phyloP scores from a whole-genome alignment of 2,888 invertebrate genomes.

The Microplitis deprimator region DNA sequence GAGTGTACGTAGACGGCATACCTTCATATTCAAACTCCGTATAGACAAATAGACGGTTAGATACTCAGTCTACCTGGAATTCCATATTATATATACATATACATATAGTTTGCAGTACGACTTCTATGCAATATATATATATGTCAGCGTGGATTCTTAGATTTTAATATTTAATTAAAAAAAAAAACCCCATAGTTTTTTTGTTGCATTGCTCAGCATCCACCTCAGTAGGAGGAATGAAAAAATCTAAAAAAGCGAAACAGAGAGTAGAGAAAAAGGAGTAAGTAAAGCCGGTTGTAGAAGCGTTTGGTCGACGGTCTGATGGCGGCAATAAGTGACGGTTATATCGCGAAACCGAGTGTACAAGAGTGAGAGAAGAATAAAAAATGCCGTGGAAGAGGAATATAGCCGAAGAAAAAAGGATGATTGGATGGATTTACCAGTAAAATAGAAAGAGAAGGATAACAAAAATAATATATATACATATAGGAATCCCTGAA shows the following conservation, averaged over 20 bases:
- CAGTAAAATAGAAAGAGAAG: conserved; percentile 21
- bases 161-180: too few relatives aligned
- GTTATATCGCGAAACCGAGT: background rate
- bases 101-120: background rate
- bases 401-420: conserved; percentile 16
- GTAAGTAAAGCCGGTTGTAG: conserved; percentile 12
- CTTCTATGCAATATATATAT: background rate
- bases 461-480: background rate
- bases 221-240: background rate
- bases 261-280: background rate
- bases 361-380: conserved; percentile 24
- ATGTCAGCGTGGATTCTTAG: too few relatives aligned
- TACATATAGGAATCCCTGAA: conserved; percentile 22
- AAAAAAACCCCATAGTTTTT: too few relatives aligned
- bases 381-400: background rate
- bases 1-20: background rate
- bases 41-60: background rate
- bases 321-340: conserved; percentile 34
- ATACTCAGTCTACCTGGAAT: conserved; percentile 1
- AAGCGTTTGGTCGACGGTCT: conserved; percentile 14
- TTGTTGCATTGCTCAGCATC: background rate
- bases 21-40: conserved; percentile 6
- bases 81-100: background rate
- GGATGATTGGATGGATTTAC: conserved; percentile 15
- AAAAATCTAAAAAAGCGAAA: background rate